Evolutionary conservation across 2,113 vertebrate genomes (phyloP), one percentile per base, ranked within the genome.

Genomic region (Passerina amoena): DNA sequence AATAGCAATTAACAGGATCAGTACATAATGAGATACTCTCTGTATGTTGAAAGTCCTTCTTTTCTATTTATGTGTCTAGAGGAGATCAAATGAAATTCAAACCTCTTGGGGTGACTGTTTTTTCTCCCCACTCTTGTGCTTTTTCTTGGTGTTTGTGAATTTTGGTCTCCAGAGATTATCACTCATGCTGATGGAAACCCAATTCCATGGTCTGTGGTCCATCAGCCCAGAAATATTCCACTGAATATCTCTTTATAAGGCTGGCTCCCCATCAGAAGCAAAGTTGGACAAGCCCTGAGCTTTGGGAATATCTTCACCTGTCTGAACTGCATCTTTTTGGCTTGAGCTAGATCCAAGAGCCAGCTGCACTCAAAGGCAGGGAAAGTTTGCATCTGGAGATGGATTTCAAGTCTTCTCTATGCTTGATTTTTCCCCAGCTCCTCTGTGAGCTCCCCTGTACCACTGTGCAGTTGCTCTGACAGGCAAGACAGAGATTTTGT

Each of bases 401-500:
- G 64, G 40, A 83, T 93, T 95, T 96, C 40, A 27, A 81, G 44
- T 33, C 72, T 88, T 60, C 27, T 45, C 82, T 94, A 20, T 66
- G 63, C 53, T 51, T 45, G 53, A 38, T 86, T 80, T 91, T 90
- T 5, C 16, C 47, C 61, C 2, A 5, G 4, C 75, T 95, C 42
- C 50, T 93, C 71, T 6, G 3, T 92, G 78, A 91, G 75, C 56
- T 95, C 33, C 64, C 47, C 45, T 81, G 35, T 73, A 38, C 18
- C 37, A 35, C 45, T 70, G 64, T 75, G 88, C 3, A 5, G 82
- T 77, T 93, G 75, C 93, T 92, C 82, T 95, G 94, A 95, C 93
- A 95, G 88, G 79, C 85, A 96, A 92, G 94, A 95, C 86, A 51
- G 96, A 93, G 90, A 83, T 86, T 96, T 71, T 86, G 88, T 88